Conservation (phyloP, 2,113 vertebrate species). For the Neolamprologus toae region DNA sequence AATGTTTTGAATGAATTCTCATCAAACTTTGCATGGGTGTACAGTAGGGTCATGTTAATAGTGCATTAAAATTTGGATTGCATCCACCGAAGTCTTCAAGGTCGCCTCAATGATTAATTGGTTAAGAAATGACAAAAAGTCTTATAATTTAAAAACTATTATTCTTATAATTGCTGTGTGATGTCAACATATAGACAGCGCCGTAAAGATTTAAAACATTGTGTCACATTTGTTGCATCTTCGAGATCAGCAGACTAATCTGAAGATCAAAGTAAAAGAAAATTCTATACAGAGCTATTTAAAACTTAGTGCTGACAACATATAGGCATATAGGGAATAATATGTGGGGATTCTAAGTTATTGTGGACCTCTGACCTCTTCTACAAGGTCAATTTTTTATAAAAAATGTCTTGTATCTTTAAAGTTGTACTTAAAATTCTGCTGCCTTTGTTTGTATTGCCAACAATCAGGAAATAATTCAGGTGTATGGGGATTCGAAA, state of each 20-base stretch:
- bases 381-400: background rate
- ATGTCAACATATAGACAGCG: background rate
- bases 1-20: background rate
- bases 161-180: background rate
- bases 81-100: background rate
- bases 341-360: background rate
- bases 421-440: background rate
- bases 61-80: background rate
- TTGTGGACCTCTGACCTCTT: background rate
- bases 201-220: background rate
- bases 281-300: background rate
- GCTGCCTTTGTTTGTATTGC: background rate
- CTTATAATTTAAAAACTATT: background rate
- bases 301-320: background rate
- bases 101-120: background rate
- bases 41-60: background rate
- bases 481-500: background rate
- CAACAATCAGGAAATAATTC: background rate
- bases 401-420: background rate
- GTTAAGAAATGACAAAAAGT: background rate
- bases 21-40: background rate
- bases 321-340: background rate
- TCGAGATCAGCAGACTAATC: background rate
- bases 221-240: background rate
- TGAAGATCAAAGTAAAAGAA: background rate